Evolutionary conservation across 2,113 vertebrate genomes (phyloP), one percentile per base, ranked within the genome.

Genomic region (Thymallus thymallus): DNA sequence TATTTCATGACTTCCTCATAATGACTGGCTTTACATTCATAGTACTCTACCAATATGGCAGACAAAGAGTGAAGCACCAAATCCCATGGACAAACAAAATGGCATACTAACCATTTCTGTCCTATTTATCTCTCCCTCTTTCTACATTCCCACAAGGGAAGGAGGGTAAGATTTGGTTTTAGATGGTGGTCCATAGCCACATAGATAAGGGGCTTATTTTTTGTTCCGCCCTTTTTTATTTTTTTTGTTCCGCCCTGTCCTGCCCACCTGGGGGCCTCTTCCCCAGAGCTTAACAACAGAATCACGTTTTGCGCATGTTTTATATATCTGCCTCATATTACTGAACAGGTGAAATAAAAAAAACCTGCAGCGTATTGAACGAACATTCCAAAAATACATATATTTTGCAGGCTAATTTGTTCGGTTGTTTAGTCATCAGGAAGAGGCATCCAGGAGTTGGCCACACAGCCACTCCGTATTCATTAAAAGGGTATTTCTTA

Each of bases 21-120:
- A 83, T 86, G 86, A 75, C 82, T 89, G 90, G 88, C 88, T 41
- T 84, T 90, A 92, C 90, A 92, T 92, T 91, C 90, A 91, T 83
- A 84, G 80, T 72, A 24, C 76, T 88, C 91, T 86, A 87, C 91
- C 93, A 94, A 93, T 92, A 92, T 93, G 92, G 92, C 91, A 92
- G 90, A 91, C 82, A 86, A 80, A 83, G 88, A 90, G 81, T 79
- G 84, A 87, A 82, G 74, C 63, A 83, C 64, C 76, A 51, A 86
- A 81, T 84, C 80, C 75, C 77, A 76, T 68, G 71, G 41, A 45
- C 55, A 64, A 75, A 56, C 76, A 71, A 58, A 73, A 73, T 46
- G 9, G 20, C 23, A 6, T 26, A 77, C 72, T 64, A 66, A 76
- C 69, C 35, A 72, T 75, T 65, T 14, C 74, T 75, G 72, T 55